A percentile compares a stretch with the other conserved stretches of the same genome.
Conservation (phyloP, 2,113 vertebrate genomes). For the Aptenodytes patagonicus region DNA sequence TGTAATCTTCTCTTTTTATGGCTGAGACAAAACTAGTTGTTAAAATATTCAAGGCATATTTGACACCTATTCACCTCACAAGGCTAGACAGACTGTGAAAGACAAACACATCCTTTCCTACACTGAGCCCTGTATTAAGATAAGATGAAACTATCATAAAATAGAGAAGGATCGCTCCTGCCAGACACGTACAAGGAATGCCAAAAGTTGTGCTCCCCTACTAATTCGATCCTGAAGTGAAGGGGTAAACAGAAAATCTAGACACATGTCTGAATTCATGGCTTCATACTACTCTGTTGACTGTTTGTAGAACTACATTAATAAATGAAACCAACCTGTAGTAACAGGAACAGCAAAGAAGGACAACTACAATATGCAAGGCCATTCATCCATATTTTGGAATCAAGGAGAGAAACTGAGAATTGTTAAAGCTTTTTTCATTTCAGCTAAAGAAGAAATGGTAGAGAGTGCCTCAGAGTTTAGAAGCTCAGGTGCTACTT, state of each 20-base stretch:
- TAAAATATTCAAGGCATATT: not conserved
- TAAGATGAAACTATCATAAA: not conserved
- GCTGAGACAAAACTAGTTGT: not conserved
- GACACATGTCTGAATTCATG: not conserved
- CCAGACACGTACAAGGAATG: not conserved
- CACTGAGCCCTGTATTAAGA: not conserved
- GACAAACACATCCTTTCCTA: not conserved
- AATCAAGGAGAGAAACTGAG: not conserved
- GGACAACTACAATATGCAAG: not conserved
- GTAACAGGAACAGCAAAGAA: not conserved
- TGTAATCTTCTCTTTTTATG: not conserved
- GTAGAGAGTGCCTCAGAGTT: not conserved
- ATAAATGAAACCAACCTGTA: not conserved
- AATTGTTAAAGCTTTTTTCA: not conserved
- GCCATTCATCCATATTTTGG: not conserved
- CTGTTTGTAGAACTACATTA: not conserved
- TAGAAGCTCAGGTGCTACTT: not conserved
- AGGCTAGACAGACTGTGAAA: not conserved
- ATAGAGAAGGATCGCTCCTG: not conserved
- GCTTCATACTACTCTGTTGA: not conserved
- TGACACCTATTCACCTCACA: not conserved
- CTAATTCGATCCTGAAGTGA: not conserved
- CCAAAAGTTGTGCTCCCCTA: not conserved
- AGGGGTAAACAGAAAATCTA: not conserved
- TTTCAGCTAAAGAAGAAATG: not conserved